A percentile compares a stretch with the other conserved stretches of the same genome.
These are phyloP conservation scores for Meteorus colon DNA, from an alignment of 2,888 invertebrate genomes.

Conservation along the genomic window DNA sequence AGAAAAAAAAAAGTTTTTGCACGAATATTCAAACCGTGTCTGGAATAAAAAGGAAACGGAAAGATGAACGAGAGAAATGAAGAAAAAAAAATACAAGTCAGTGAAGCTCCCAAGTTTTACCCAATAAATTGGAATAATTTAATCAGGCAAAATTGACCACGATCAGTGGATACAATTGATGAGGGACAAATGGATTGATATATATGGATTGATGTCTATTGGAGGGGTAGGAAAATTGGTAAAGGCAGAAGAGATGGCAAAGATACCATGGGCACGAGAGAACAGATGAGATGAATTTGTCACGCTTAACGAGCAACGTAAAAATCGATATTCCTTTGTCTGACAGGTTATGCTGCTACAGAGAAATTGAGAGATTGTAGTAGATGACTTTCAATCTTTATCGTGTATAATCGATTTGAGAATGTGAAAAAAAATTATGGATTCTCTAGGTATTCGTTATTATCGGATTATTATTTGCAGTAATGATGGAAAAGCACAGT, in stretches of 20 bases:
- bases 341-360: neutral
- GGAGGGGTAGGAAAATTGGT: neutral
- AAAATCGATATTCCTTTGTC: constrained; percentile 39
- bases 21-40: too few species aligned
- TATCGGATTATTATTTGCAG: neutral
- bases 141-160: constrained; percentile 8
- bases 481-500: neutral
- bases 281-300: constrained; percentile 30
- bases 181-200: constrained; percentile 17
- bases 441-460: neutral
- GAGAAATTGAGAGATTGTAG: constrained; percentile 5
- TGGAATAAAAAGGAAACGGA: neutral
- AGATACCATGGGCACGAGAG: neutral
- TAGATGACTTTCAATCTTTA: constrained; percentile 2
- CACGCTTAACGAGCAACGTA: constrained; percentile 38
- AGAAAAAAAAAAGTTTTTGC: constrained; percentile 6
- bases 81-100: neutral
- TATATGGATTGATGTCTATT: constrained; percentile 12
- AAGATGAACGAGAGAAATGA: neutral
- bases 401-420: neutral
- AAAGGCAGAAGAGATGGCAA: neutral
- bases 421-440: neutral
- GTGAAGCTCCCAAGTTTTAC: neutral
- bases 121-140: constrained; percentile 2
- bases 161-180: constrained; percentile 11